Evolutionary conservation across 2,113 vertebrate species (phyloP), one percentile per base, ranked within the genome.

Genomic region (Nothocercus nigrocapillus): DNA sequence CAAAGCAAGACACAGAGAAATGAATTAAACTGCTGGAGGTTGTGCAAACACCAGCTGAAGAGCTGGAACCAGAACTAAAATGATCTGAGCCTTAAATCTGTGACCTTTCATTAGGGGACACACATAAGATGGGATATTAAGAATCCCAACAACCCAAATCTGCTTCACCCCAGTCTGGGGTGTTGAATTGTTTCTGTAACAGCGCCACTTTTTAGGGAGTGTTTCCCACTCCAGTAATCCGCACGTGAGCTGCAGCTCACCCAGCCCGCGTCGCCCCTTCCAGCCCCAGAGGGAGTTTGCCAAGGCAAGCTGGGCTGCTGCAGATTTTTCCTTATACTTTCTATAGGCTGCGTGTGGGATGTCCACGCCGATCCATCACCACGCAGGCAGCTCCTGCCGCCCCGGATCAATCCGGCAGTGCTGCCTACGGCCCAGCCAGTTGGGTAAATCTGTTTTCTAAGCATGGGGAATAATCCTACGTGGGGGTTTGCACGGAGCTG

Each of bases 331-430:
- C 24, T 49, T 20, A 16, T 77, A 53, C 42, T 79, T 58, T 40
- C 17, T 30, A 42, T 66, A 88, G 47, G 51, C 49, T 75, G 56
- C 10, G 5, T 9, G 32, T 2, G 2, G 32, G 9, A 84, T 5
- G 34, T 16, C 77, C 28, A 38, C 5, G 3, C 56, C 0, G 0
- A 72, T 40, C 42, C 69, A 53, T 11, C 47, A 79, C 2, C 3
- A 32, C 22, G 36, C 40, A 7, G 15, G 11, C 62, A 70, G 56
- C 44, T 72, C 1, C 1, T 53, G 20, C 51, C 61, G 7, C 5
- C 27, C 3, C 0, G 27, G 25, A 44, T 34, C 56, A 61, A 13
- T 34, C 25, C 0, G 0, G 5, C 32, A 1, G 0, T 22, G 40
- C 74, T 61, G 49, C 47, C 38, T 20, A 19, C 11, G 44, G 66